Evolutionary conservation across 2,797 vertebrate genomes (phyloP).

Genomic region (Gymnocypris eckloni): DNA sequence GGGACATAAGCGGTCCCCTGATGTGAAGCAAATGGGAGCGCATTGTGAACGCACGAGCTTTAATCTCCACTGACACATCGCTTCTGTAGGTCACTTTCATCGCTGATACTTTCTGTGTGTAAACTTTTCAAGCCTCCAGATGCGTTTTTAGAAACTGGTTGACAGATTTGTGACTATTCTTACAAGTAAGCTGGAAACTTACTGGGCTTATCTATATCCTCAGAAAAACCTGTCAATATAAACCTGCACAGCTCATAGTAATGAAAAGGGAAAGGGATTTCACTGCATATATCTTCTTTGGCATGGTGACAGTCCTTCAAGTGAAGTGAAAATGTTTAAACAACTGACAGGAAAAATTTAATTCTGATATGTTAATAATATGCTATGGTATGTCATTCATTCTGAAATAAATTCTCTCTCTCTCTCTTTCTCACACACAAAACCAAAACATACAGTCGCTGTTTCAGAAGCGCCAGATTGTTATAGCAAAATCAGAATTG

Average conservation of each 20-base stretch:
- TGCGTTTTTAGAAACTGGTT: conserved; percentile 25
- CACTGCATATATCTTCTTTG: not conserved
- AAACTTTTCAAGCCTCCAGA: conserved; percentile 37
- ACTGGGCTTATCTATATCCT: conserved; percentile 17
- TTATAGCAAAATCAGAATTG: no score
- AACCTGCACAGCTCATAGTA: not conserved
- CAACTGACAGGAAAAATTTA: not conserved
- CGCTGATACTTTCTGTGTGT: conserved; percentile 22
- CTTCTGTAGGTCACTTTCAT: conserved; percentile 54
- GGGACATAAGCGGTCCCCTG: conserved; percentile 52
- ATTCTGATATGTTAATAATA: not conserved
- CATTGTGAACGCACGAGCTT: conserved; percentile 34
- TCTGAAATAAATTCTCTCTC: not conserved
- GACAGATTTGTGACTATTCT: conserved; percentile 21
- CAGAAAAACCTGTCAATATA: conserved; percentile 24
- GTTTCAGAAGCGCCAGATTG: no score
- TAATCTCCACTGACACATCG: conserved; percentile 49
- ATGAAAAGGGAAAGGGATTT: not conserved
- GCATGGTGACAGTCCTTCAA: not conserved
- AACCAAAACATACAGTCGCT: no score
- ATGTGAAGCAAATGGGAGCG: conserved; percentile 46
- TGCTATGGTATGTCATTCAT: not conserved
- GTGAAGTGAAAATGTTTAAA: not conserved
- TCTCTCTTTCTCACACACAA: no score
- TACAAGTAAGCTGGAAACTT: conserved; percentile 10